Evolutionary conservation across 2,888 invertebrate genomes (phyloP), one percentile per base, ranked within the genome.

Genomic region (Ametastegia equiseti): DNA sequence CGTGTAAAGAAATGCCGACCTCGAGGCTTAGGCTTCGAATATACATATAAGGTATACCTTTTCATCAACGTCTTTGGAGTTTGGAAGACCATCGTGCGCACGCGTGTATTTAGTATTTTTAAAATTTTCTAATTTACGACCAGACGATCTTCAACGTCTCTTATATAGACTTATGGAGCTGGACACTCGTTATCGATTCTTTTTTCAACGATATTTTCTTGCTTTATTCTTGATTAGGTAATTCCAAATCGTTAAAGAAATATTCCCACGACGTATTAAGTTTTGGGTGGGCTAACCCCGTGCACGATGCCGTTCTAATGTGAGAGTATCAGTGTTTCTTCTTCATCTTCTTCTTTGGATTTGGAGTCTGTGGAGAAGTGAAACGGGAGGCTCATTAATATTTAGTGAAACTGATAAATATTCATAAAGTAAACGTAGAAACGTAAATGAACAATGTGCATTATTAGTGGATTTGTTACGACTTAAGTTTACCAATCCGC

Each of bases 321-420:
- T 23, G 33, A 30, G n/a, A 9, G 71, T 71, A 71, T 45, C 71
- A 45, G 23, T 47, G 27, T 42, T 77, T 67, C 42, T 45, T 45
- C 33, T 19, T 73, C 27, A 5, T 75, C 36, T 75, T 19, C 50
- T 54, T 47, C 23, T 15, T 36, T 36, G 23, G 23, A 9, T 54
- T 11, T 23, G 4, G 54, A 23, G 54, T 11, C 67, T 33, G 11
- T n/a, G 23, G 1, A 23, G 6, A n/a, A n/a, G n/a, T n/a, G 47
- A 23, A 47, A 27, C 13, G 30, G 15, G 54, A 54, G 36, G n/a
- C 57, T 50, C 75, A 75, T 75, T 75, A 75, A 54, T 75, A 75
- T 75, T 75, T 75, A 75, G 54, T 75, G 75, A 75, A 50, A 36
- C 75, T 54, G 75, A 33, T 75, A 57, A 75, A 75, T 75, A 75